Base-by-base conservation (phyloP, 64 coral and sea anemone species). In the Acropora yongei region DNA sequence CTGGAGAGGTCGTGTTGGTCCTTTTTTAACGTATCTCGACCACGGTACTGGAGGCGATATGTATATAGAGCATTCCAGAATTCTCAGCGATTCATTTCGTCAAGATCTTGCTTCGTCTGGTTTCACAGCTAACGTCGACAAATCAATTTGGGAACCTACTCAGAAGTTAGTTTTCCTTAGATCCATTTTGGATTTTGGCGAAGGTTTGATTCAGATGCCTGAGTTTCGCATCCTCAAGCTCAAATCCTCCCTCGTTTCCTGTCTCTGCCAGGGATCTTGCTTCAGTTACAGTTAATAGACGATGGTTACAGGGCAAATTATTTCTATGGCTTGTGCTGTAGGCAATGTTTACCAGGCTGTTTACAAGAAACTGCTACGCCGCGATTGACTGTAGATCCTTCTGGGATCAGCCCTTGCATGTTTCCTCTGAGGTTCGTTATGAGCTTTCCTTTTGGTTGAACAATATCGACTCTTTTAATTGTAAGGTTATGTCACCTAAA, bases 391-490 rank as follows among this genome's bases (percentile, higher is more conserved):
- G 47, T 57, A 87, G 83, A 78, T 20, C 60, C 72, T 84, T 44
- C 44, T 91, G 80, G 69, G 90, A 83, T 8, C 58, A 91, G 8
- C 47, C 74, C 17, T 14, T 79, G 46, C 46, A 58, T 68, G 49
- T 87, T 57, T 87, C 91, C 61, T 40, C 73, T 44, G 82, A 40
- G 41, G 41, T 87, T 76, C 47, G 73, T 40, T 18, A 87, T 40
- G 74, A 93, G 74, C 76, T 87, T 55, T 77, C 81, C 41, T 20
- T 93, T 63, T 90, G 90, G 69, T 87, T 87, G 2, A 94, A 77
- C 43, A 3, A 30, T 30, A 30, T 30, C 30, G 30, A 30, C 30
- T 30, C 30, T 30, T 30, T 30, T 30, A 30, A 30, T 30, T 30
- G 30, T 30, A 30, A 30, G 30, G 30, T 65, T 86, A 95, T 91